phyloP scores from a whole-genome alignment of 2,797 vertebrate species.

The Mastacembelus armatus region DNA sequence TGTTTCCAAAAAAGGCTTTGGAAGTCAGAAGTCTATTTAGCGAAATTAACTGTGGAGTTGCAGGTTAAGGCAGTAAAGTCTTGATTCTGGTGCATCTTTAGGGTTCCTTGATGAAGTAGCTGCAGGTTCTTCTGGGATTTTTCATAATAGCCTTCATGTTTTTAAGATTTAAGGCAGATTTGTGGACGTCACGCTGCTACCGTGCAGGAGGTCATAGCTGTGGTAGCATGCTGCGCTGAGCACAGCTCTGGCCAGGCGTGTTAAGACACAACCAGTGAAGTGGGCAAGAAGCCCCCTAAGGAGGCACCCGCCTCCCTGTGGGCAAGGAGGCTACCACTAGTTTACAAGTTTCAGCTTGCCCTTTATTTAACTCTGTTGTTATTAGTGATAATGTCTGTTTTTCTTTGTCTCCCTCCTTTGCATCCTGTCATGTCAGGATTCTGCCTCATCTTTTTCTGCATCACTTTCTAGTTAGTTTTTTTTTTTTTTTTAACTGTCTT shows the following conservation, averaged over 20 bases:
- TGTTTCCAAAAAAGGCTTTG: background rate
- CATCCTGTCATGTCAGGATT: constrained; percentile 15
- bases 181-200: constrained; percentile 59
- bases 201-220: constrained; percentile 79
- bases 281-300: constrained; percentile 59
- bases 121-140: constrained; percentile 23
- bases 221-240: constrained; percentile 68
- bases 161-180: constrained; percentile 36
- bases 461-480: background rate
- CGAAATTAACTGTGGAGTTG: background rate
- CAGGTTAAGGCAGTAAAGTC: background rate
- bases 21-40: background rate
- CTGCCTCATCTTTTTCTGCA: background rate
- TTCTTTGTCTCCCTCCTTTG: constrained; percentile 16
- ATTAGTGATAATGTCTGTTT: constrained; percentile 70
- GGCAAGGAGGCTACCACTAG: constrained; percentile 82
- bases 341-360: constrained; percentile 93
- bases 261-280: constrained; percentile 85
- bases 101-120: background rate
- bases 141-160: constrained; percentile 28
- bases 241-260: constrained; percentile 87
- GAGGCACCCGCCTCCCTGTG: constrained; percentile 57
- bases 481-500: constrained; percentile 1
- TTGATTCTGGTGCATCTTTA: background rate
- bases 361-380: constrained; percentile 76